Evolutionary conservation across 1,140 invertebrate species (phyloP).

Genomic region (Globodera rostochiensis): DNA sequence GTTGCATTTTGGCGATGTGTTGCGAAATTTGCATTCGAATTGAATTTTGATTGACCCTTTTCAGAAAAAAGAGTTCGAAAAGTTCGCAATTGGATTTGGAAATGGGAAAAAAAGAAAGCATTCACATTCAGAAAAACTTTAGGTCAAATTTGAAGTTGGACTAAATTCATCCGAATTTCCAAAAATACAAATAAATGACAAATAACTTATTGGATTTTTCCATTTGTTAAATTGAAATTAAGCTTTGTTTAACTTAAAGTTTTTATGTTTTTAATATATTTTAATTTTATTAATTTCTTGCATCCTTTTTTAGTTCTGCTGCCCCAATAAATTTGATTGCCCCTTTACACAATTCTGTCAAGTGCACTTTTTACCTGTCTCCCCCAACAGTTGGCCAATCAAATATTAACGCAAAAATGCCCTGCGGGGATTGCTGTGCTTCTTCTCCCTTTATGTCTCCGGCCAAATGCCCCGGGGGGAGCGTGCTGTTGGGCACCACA

Average conservation of each 20-base stretch:
- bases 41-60: conserved; percentile 11
- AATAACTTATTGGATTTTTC: too few species aligned
- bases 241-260: too few species aligned
- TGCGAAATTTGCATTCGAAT: conserved; percentile 17
- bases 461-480: background rate
- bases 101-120: background rate
- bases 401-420: conserved; percentile 12
- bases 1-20: background rate
- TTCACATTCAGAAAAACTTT: too few species aligned
- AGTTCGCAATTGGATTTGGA: background rate
- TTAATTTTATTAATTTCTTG: too few species aligned
- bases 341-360: background rate
- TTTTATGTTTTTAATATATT: too few species aligned
- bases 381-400: conserved; percentile 1
- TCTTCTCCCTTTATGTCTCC: background rate
- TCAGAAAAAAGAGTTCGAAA: background rate
- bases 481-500: background rate
- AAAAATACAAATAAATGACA: too few species aligned
- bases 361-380: background rate
- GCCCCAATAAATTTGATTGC: background rate
- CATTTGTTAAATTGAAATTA: too few species aligned
- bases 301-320: background rate
- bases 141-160: too few species aligned
- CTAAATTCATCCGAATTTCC: too few species aligned
- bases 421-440: background rate